Percentiles rank a stretch among this genome's conserved stretches.
These are phyloP conservation scores for Eristalinus aeneus DNA, from an alignment of 2,888 invertebrate species.

Conservation along the genomic window DNA sequence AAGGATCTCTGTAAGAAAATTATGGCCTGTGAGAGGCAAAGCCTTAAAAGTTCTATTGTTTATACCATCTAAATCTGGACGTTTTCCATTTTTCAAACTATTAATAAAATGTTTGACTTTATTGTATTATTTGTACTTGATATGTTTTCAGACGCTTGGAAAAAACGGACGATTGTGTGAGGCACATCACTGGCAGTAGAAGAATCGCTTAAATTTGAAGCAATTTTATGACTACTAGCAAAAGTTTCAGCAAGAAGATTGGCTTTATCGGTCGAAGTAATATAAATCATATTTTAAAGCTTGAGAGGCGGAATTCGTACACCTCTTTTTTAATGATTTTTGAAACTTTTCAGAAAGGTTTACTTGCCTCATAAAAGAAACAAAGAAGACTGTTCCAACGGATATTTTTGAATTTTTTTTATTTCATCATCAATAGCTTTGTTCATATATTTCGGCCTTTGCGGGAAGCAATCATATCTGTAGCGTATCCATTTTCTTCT, in stretches of 20 bases:
- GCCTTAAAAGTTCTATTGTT: constrained; percentile 2
- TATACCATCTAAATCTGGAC: background rate
- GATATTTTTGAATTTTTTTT: too few relatives aligned
- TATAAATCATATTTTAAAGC: background rate
- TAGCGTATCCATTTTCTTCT: too few relatives aligned
- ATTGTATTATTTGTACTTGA: too few relatives aligned
- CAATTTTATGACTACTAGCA: background rate
- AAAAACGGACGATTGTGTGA: background rate
- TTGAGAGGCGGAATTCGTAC: constrained; percentile 21
- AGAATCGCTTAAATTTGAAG: constrained; percentile 6
- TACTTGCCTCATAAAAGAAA: too few relatives aligned
- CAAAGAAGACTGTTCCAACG: too few relatives aligned
- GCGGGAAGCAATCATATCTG: too few relatives aligned
- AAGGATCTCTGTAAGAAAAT: background rate
- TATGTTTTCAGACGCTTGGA: background rate
- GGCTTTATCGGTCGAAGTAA: constrained; percentile 23
- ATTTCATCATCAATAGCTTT: too few relatives aligned
- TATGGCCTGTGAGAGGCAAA: background rate
- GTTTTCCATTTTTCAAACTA: background rate
- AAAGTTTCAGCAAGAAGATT: constrained; percentile 32
- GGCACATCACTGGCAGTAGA: background rate
- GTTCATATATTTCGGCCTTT: too few relatives aligned
- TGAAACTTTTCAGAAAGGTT: constrained; percentile 49
- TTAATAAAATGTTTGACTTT: too few relatives aligned
- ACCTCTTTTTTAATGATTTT: constrained; percentile 47